Percentiles rank a stretch among this genome's conserved stretches.
Conservation (phyloP, 2,888 invertebrate genomes). For the Boloria euphrosyne region DNA sequence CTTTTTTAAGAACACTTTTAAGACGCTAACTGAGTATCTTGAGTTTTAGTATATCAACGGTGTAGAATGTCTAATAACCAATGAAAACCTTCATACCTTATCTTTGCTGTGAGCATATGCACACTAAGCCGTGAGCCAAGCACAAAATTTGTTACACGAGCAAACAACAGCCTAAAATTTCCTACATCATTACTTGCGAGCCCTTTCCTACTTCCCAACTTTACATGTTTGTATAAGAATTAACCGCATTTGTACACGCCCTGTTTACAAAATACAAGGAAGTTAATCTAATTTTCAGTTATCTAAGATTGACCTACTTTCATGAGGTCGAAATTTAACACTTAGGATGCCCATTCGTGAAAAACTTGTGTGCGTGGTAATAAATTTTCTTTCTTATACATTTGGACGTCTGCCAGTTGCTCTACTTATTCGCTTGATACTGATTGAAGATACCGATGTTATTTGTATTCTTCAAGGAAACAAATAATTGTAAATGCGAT, state of each 20-base stretch:
- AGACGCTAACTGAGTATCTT: no score
- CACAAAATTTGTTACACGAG: background rate
- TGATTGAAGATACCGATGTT: slow-evolving; percentile 29
- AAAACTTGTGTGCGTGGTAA: slow-evolving; percentile 29
- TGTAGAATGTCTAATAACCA: no score
- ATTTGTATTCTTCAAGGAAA: slow-evolving; percentile 15
- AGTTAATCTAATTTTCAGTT: slow-evolving; percentile 31
- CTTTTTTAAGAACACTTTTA: no score
- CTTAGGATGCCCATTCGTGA: slow-evolving; percentile 24
- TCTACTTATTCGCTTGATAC: slow-evolving; percentile 36
- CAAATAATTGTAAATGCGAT: slow-evolving; percentile 4
- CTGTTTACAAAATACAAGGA: slow-evolving; percentile 24
- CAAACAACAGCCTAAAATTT: slow-evolving; percentile 3
- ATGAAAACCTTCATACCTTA: no score
- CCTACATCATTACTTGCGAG: slow-evolving; percentile 1
- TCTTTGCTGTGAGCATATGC: no score
- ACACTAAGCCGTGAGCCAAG: no score
- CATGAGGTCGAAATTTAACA: slow-evolving; percentile 25
- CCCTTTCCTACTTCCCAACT: slow-evolving; percentile 3
- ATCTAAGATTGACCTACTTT: slow-evolving; percentile 35
- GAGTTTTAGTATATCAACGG: no score
- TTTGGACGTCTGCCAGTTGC: slow-evolving; percentile 40
- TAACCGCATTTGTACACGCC: slow-evolving; percentile 21
- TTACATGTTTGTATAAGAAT: slow-evolving; percentile 24
- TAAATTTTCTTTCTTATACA: slow-evolving; percentile 38